Base-by-base conservation (phyloP, 1,140 invertebrate genomes). In the Bombus waltoni region DNA sequence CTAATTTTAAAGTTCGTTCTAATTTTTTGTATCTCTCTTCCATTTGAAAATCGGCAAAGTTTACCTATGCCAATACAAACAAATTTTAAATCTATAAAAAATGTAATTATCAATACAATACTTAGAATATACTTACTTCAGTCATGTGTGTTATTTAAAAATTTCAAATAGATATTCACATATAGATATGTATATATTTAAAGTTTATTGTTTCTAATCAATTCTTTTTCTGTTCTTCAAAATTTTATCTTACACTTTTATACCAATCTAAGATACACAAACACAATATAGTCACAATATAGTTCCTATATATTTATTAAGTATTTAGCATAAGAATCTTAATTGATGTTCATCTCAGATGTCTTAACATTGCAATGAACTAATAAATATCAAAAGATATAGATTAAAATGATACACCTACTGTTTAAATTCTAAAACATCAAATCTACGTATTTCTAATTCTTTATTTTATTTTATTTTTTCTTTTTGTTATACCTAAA, bases 21-120 rank as follows among this genome's bases (percentile, higher is more conserved):
- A 93, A 65, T 65, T 79, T 91, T 38, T 91, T 93, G 32, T 81
- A 92, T 22, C 90, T 88, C 65, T 93, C 81, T 22, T 94, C 90
- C 47, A 44, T 76, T 85, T 91, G 75, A 11, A 92, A 1, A 38
- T 90, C 71, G 8, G 44, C 78, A 79, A 93, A 93, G 22, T 88
- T 92, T 1, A 62, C 81, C 93, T 94, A 32, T 0, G 73, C 71
- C 10, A 71, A 82, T 42, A 35, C 3, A 65, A 65, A 79, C 59
- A 70, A 70, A 57, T 71, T 72, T 5, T 42, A 59, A 28, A 47
- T 70, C 18, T 57, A 72, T 18, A 25, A 28, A 32, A 25, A 5
- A 70, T 11, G 10, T 62, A 62, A n/a, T 62, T 62, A n/a, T 62
- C 11, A n/a, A n/a, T 62, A 53, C 15, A 35, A 62, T n/a, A 47